Evolutionary conservation across 2,888 invertebrate species (phyloP), one percentile per base, ranked within the genome.

Genomic region (Latrodectus elegans): DNA sequence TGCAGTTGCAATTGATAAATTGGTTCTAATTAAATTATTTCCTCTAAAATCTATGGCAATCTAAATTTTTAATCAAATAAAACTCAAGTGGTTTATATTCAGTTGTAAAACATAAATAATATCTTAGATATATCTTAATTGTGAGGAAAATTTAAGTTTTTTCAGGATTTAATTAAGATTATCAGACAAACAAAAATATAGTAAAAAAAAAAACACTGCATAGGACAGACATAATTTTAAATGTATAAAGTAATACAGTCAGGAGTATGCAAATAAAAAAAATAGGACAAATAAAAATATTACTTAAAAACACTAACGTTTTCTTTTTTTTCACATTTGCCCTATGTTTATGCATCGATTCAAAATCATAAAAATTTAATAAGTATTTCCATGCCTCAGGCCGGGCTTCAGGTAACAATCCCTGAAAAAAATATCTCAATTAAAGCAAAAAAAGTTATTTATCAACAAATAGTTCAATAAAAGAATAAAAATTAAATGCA

Each of bases 301-400:
- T 17, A 65, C 14, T 67, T 67, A 60, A 12, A 74, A n/a, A 38
- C 12, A 71, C 92, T 91, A 90, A 93, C 88, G 95, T 95, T 92
- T 95, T 96, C 90, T 94, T 93, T 91, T 95, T 95, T 60, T 95
- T 94, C 60, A 95, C 92, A 88, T 94, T 94, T 89, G 94, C 94
- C 84, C 97, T 94, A 91, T 97, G 95, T 14, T 94, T 92, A 77
- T 94, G 94, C 0, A 96, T 96, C 90, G 96, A 95, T 88, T 95
- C 93, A 97, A 97, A 98, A 0, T 95, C 95, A 91, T 95, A 95
- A 92, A 96, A 98, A 90, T 96, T 96, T 0, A 99, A 93, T 6
- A 99, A 94, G 92, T 96, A 99, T 92, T 98, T 99, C 99, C 99
- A 99, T 0, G 97, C 96, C 90, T 96, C 96, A 17, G 94, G 93